phyloP scores from a whole-genome alignment of 2,113 vertebrate genomes.

The Montifringilla adamsi region DNA sequence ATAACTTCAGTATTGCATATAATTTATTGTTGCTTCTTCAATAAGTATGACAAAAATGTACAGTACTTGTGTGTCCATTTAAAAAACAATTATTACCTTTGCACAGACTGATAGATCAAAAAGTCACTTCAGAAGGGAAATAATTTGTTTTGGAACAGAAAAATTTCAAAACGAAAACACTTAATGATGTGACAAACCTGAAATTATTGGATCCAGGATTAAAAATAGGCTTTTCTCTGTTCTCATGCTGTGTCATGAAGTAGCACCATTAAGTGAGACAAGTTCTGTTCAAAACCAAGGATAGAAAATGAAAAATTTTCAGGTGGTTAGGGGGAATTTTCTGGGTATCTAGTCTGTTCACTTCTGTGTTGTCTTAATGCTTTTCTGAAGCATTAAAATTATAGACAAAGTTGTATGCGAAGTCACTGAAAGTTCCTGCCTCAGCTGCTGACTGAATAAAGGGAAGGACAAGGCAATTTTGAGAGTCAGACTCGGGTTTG shows the following conservation, averaged over 20 bases:
- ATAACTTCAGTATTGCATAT: not conserved
- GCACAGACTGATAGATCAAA: too few species aligned
- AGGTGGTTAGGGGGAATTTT: not conserved
- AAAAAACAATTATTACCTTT: not conserved
- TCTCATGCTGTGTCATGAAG: not conserved
- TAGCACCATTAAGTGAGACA: not conserved
- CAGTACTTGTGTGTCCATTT: too few species aligned
- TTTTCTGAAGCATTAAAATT: not conserved
- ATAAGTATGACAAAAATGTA: not conserved
- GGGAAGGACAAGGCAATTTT: not conserved
- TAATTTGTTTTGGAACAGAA: not conserved
- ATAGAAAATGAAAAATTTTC: not conserved
- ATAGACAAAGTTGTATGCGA: not conserved
- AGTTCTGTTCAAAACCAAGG: not conserved
- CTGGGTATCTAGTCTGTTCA: not conserved
- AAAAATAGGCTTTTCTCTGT: not conserved
- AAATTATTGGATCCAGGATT: not conserved
- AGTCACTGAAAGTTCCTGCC: not conserved
- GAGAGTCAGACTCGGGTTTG: not conserved
- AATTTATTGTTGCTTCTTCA: not conserved
- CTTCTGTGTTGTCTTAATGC: not conserved
- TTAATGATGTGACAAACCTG: not conserved
- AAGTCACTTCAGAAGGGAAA: not conserved
- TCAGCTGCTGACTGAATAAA: not conserved
- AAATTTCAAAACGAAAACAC: not conserved